Percentiles rank a stretch among this genome's conserved stretches.
Evolutionary conservation across 37 sponge, comb jelly and placozoan genomes (phyloP).

Genomic region (Beroe ovata): DNA sequence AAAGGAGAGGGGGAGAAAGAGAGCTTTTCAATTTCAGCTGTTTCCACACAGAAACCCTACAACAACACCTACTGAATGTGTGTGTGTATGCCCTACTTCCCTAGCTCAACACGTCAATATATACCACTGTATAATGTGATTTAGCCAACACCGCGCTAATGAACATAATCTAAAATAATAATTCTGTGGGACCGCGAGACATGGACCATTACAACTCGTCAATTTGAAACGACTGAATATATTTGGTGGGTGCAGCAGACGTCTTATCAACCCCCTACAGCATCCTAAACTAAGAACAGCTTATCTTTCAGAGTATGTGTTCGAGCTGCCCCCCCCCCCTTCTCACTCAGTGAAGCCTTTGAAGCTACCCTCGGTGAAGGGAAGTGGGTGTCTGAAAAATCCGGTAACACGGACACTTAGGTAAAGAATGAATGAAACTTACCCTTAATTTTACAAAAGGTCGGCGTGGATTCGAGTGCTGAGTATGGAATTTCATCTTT

Average conservation of each 20-base stretch:
- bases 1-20: not conserved
- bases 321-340: not conserved
- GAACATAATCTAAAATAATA: conserved; percentile 55
- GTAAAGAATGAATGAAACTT: not conserved
- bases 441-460: conserved; percentile 65
- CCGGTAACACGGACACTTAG: not conserved
- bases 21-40: too few relatives aligned
- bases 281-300: not conserved
- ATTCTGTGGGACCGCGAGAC: conserved; percentile 8
- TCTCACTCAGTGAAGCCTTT: not conserved
- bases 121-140: conserved; percentile 9
- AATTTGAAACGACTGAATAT: conserved; percentile 63
- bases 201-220: conserved; percentile 22
- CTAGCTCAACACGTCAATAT: conserved; percentile 26
- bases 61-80: not conserved
- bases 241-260: conserved; percentile 21
- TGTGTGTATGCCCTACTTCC: conserved; percentile 26
- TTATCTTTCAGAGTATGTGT: conserved; percentile 36
- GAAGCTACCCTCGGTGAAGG: not conserved
- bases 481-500: conserved; percentile 57
- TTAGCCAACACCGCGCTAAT: conserved; percentile 48
- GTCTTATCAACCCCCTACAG: conserved; percentile 41
- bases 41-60: conserved; percentile 23
- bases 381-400: not conserved
- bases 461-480: conserved; percentile 57